Conservation (phyloP, 2,113 vertebrate genomes). For the Perca fluviatilis region DNA sequence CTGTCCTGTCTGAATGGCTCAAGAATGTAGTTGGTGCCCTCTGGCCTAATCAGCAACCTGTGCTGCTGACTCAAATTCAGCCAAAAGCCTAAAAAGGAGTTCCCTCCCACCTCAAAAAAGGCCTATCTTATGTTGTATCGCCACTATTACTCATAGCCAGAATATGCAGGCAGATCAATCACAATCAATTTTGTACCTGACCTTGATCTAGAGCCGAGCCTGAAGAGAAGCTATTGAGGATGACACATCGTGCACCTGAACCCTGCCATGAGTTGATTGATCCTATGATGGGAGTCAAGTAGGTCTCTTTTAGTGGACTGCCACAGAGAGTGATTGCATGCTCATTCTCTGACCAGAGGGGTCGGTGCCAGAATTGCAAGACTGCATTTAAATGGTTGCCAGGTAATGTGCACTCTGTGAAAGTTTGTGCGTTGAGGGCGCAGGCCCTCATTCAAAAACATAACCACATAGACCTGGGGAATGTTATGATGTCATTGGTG, state of each 20-base stretch:
- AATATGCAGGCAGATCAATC: conserved; percentile 81
- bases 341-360: conserved; percentile 62
- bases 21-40: conserved; percentile 68
- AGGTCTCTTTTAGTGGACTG: conserved; percentile 57
- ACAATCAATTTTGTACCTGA: conserved; percentile 74
- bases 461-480: conserved; percentile 69
- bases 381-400: conserved; percentile 68
- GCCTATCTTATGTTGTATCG: conserved; percentile 50
- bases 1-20: conserved; percentile 71
- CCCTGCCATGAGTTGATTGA: conserved; percentile 72
- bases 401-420: conserved; percentile 64
- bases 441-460: conserved; percentile 63
- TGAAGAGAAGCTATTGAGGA: conserved; percentile 74
- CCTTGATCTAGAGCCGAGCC: conserved; percentile 70
- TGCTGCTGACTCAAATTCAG: conserved; percentile 64
- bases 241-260: conserved; percentile 73
- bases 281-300: conserved; percentile 70
- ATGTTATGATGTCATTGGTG: conserved; percentile 77
- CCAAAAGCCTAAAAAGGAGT: conserved; percentile 76
- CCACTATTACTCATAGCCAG: conserved; percentile 78
- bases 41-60: conserved; percentile 76
- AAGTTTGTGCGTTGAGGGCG: conserved; percentile 42
- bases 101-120: conserved; percentile 38
- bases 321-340: conserved; percentile 72
- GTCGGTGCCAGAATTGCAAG: conserved; percentile 60